These are phyloP conservation scores for Mobula hypostoma DNA, from an alignment of 2,113 vertebrate genomes.

Conservation along the genomic window DNA sequence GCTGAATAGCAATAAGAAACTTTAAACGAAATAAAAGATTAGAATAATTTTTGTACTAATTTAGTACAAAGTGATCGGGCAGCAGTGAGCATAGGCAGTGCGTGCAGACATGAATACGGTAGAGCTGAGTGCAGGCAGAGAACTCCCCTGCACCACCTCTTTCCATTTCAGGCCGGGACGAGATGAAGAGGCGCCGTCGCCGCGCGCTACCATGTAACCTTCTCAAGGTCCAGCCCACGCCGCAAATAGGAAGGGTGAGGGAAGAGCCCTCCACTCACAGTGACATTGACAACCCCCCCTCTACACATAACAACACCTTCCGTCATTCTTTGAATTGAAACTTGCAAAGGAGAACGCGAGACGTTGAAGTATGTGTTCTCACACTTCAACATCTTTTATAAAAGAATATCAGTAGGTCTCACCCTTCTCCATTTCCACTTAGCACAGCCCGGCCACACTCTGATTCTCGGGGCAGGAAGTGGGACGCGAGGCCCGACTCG, in stretches of 20 bases:
- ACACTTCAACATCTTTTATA: not conserved
- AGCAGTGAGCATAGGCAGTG: not conserved
- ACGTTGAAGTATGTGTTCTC: not conserved
- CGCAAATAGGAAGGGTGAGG: too few relatives aligned
- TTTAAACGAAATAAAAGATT: not conserved
- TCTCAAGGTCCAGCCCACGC: not conserved
- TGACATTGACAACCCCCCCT: not conserved
- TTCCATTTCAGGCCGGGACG: slow-evolving; percentile 22
- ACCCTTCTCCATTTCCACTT: not conserved
- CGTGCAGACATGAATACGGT: not conserved
- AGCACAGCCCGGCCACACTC: not conserved
- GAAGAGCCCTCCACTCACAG: not conserved
- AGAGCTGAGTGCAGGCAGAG: not conserved
- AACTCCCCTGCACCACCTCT: not conserved
- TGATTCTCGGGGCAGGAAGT: not conserved
- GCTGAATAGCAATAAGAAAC: not conserved
- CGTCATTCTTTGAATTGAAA: too few relatives aligned
- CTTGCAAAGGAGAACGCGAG: not conserved
- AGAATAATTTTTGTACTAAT: too few relatives aligned
- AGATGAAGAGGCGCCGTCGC: not conserved
- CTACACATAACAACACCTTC: not conserved
- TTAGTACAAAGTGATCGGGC: too few relatives aligned
- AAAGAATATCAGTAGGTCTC: too few relatives aligned
- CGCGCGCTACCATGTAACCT: not conserved
- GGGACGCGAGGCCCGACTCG: not conserved